A percentile compares a stretch with the other conserved stretches of the same genome.
Evolutionary conservation across 2,888 invertebrate genomes (phyloP).

Genomic region (Osmoderma eremita): DNA sequence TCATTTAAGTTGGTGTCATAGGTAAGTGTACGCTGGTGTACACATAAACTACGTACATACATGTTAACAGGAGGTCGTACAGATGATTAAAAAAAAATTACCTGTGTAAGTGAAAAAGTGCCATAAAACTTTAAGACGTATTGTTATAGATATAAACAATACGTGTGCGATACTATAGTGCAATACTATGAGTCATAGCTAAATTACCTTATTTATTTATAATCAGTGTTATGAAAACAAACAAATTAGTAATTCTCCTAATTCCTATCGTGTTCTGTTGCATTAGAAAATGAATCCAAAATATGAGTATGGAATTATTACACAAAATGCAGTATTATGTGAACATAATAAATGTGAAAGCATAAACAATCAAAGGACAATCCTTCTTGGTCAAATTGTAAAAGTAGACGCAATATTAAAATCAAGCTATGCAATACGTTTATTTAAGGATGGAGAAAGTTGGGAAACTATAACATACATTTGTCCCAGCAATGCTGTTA

Average conservation of each 20-base stretch:
- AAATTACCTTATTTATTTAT: constrained; percentile 40
- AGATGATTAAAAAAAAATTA: background rate
- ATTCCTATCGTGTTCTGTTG: background rate
- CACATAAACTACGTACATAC: too few relatives aligned
- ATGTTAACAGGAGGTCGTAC: too few relatives aligned
- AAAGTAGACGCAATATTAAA: constrained; percentile 56
- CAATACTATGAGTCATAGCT: constrained; percentile 43
- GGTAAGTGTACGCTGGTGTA: too few relatives aligned
- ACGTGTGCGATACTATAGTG: constrained; percentile 25
- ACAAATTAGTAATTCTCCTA: background rate
- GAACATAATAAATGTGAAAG: constrained; percentile 41
- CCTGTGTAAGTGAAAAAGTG: constrained; percentile 11
- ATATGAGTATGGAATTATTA: constrained; percentile 46
- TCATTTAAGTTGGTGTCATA: too few relatives aligned
- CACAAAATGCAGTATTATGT: constrained; percentile 45
- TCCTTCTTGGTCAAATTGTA: constrained; percentile 59
- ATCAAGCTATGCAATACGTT: constrained; percentile 54
- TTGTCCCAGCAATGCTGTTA: constrained; percentile 54
- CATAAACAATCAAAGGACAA: constrained; percentile 53
- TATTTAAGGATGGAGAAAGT: constrained; percentile 55
- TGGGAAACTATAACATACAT: constrained; percentile 59
- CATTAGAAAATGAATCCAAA: constrained; percentile 38
- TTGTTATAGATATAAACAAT: background rate
- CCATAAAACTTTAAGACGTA: background rate
- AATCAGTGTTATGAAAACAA: constrained; percentile 31